Percentiles rank a stretch among this genome's conserved stretches.
phyloP scores from a whole-genome alignment of 1,140 invertebrate species.

The Eriocheir sinensis region DNA sequence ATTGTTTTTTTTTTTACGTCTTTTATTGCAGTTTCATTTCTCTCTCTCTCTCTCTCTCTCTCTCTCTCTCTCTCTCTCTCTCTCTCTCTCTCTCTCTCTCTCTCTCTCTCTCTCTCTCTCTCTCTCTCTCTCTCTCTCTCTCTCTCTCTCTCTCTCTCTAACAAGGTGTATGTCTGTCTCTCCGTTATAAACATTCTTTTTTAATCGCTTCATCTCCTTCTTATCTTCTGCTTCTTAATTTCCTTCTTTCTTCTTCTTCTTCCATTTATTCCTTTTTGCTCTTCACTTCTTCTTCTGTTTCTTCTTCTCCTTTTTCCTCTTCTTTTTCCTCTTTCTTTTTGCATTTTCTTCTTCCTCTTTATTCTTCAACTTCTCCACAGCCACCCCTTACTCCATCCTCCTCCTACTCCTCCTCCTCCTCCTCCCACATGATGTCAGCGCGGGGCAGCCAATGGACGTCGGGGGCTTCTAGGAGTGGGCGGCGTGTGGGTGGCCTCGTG shows the following conservation, averaged over 20 bases:
- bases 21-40: not conserved
- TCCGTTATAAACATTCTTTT: not conserved
- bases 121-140: not conserved
- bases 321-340: not conserved
- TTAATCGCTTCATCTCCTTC: not conserved
- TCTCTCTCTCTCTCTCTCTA: not conserved
- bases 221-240: not conserved
- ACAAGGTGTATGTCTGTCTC: not conserved
- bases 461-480: not conserved
- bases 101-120: not conserved
- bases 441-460: not conserved
- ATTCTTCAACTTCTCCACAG: not conserved
- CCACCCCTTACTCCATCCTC: not conserved
- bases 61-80: not conserved
- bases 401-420: not conserved
- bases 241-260: not conserved
- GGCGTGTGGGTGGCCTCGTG: slow-evolving; percentile 47
- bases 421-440: slow-evolving; percentile 32
- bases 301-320: not conserved
- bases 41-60: not conserved
- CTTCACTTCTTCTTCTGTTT: not conserved
- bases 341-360: too few relatives aligned
- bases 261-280: not conserved
- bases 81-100: slow-evolving; percentile 5
- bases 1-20: too few relatives aligned